Base-by-base conservation (phyloP, 2,888 invertebrate species). In the Hirtodrosophila histrioides region DNA sequence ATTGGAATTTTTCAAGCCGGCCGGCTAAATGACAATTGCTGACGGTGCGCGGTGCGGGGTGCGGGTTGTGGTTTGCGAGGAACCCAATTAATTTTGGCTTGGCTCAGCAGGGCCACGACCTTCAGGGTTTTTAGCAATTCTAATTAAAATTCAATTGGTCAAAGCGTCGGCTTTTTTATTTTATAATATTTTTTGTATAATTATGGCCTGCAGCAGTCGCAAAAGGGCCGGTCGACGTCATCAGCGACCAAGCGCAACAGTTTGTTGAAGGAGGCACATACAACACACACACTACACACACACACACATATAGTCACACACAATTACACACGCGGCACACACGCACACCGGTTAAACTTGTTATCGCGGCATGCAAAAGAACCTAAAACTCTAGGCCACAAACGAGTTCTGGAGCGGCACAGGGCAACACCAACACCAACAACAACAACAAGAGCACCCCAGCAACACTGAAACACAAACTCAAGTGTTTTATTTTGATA, bases 311-410 rank as follows among this genome's bases (percentile, higher is more conserved):
- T 58, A 65, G 66, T 60, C 73, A 74, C 80, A 75, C 69, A 82
- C 68, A 69, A 61, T 66, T 61, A 73, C 78, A 69, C 78, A 61
- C 72, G 55, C 64, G 77, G 64, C 63, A 67, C 68, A 69, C 74
- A 73, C 64, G 69, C 82, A 88, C 82, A 86, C 85, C 82, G 82
- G 82, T 83, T 86, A 70, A 88, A 83, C 82, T 88, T 88, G 82
- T 83, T 83, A 88, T 86, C 86, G 81, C 81, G 85, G 86, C 88
- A 85, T 87, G 82, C 82, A 82, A 82, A 83, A 87, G 67, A 71
- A 66, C 63, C 60, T 66, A 63, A 82, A 87, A 78, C 86, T 76
- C 84, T 75, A 80, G 86, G 86, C 80, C 86, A 73, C 73, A 83
- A 83, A 83, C 82, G 58, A 83, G 82, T 83, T 83, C 88, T 88